Evolutionary conservation across 2,797 vertebrate genomes (phyloP).

Genomic region (Enteromius argenteus): DNA sequence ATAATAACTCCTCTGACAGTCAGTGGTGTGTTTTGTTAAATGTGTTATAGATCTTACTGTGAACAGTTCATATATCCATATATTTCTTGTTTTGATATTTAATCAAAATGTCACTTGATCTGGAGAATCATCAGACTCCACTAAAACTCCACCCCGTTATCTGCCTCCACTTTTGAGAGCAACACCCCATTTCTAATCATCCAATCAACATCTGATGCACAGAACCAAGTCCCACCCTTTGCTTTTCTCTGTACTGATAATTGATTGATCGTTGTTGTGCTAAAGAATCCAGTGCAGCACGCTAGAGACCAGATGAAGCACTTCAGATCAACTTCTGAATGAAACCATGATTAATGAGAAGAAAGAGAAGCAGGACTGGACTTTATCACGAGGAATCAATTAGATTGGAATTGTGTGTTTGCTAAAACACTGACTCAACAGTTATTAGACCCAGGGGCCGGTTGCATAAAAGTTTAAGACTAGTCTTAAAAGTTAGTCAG

Average conservation of each 20-base stretch:
- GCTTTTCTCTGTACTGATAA: not conserved
- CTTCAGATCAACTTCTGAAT: not conserved
- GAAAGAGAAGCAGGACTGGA: not conserved
- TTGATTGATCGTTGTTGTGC: not conserved
- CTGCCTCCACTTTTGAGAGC: not conserved
- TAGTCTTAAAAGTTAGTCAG: too few species aligned
- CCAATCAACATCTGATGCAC: not conserved
- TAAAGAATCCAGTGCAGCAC: not conserved
- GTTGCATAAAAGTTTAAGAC: too few species aligned
- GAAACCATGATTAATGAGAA: not conserved
- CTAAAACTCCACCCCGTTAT: not conserved
- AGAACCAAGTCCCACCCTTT: not conserved
- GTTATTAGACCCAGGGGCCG: not conserved
- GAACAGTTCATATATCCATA: too few species aligned
- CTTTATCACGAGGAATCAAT: not conserved
- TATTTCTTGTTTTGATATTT: not conserved
- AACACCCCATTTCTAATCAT: not conserved
- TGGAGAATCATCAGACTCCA: not conserved
- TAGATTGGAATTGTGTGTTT: not conserved
- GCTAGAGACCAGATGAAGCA: not conserved
- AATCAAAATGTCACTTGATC: not conserved
- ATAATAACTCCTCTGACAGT: too few species aligned
- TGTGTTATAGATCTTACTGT: too few species aligned
- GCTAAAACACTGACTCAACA: not conserved
- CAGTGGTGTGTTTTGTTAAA: too few species aligned